Evolutionary conservation across 2,888 invertebrate genomes (phyloP), one percentile per base, ranked within the genome.

Genomic region (Drosophila pseudotalamancana): DNA sequence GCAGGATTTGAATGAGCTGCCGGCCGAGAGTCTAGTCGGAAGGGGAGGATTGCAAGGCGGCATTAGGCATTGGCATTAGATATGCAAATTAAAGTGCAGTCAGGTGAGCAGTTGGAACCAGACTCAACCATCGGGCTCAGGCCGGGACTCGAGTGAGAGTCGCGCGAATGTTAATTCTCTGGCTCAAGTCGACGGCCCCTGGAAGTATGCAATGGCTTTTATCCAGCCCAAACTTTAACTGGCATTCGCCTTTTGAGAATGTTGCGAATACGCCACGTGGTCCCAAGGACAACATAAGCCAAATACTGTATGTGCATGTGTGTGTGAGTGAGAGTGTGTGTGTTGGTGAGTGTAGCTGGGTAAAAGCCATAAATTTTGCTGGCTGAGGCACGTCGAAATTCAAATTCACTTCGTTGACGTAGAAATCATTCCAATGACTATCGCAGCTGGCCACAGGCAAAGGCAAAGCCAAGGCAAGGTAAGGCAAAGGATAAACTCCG

Each of bases 321-420:
- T 25, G 29, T 37, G 2, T 18, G 39, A 23, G 31, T 37, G 2
- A 14, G 39, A 23, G 31, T 51, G 50, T 65, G 42, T 70, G 32
- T 35, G 49, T 19, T 2, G 2, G 4, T n/a, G 29, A 31, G 39
- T 63, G 53, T 70, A 40, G 63, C 6, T 16, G 43, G 48, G 46
- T 42, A 45, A 65, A 72, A 63, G 60, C 61, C 55, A 83, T 86
- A 83, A 83, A 86, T 79, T 72, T 51, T 59, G 45, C 46, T 66
- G 59, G 56, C 59, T 61, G 61, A 63, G 66, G 60, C 72, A 80
- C 60, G 63, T 72, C 51, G 61, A 83, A 79, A 83, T 79, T 83
- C 65, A 69, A 79, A 86, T 86, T 76, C 72, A 70, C 67, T 67
- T 78, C 29, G 45, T 54, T 60, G 71, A 51, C 57, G 49, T 25